phyloP scores from a whole-genome alignment of 1,140 invertebrate genomes.

The Drosophila kanapiae region DNA sequence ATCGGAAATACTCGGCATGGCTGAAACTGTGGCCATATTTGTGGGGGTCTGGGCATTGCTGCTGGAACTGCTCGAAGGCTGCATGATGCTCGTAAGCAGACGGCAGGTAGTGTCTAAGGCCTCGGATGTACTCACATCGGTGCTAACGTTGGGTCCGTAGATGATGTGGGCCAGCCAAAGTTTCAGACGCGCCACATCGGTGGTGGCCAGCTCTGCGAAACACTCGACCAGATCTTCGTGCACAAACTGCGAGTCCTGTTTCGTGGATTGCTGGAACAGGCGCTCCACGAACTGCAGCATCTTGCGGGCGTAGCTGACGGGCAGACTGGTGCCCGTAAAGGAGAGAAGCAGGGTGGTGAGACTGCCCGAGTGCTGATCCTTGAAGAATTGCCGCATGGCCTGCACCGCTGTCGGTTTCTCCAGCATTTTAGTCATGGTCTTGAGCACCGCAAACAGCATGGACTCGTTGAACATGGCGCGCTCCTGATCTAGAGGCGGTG shows the following conservation, averaged over 20 bases:
- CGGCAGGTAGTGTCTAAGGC: constrained; percentile 64
- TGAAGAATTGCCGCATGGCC: constrained; percentile 93
- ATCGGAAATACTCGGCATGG: constrained; percentile 84
- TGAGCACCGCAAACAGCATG: constrained; percentile 77
- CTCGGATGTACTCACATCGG: constrained; percentile 53
- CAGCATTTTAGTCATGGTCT: constrained; percentile 94
- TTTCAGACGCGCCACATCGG: constrained; percentile 89
- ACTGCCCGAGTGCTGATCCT: constrained; percentile 87
- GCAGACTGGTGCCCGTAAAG: constrained; percentile 89
- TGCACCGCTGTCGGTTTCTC: constrained; percentile 92
- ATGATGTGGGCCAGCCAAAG: constrained; percentile 90
- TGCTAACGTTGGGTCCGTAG: constrained; percentile 86
- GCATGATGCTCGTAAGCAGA: constrained; percentile 62
- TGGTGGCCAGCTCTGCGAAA: constrained; percentile 88
- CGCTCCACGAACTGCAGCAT: constrained; percentile 93
- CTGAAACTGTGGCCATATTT: constrained; percentile 84
- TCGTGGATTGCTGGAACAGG: constrained; percentile 90
- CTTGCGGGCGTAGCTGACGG: constrained; percentile 90
- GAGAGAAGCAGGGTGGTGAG: constrained; percentile 91
- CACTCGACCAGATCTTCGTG: constrained; percentile 90
- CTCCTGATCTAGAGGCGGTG: constrained; percentile 33
- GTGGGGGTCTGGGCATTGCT: constrained; percentile 85
- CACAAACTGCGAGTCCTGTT: constrained; percentile 87
- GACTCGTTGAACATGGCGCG: constrained; percentile 72
- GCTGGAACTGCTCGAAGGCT: constrained; percentile 84